Percentiles rank a stretch among this genome's conserved stretches.
phyloP scores from a whole-genome alignment of 2,113 vertebrate species.

The Lampris incognitus region DNA sequence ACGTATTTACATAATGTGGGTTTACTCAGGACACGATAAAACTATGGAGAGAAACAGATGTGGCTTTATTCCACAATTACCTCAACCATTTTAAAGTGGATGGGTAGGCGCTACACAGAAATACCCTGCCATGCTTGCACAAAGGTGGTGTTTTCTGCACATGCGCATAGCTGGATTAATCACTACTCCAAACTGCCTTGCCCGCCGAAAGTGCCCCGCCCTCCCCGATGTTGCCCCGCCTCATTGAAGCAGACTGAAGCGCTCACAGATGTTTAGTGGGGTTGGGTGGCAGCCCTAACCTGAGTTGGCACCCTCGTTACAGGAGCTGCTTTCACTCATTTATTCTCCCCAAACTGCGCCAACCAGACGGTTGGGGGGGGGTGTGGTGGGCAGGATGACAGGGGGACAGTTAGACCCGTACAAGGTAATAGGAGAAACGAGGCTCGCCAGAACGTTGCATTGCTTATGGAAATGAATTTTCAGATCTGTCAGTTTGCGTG shows the following conservation, averaged over 20 bases:
- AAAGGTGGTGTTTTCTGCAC: slow-evolving; percentile 26
- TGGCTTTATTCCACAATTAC: too few relatives aligned
- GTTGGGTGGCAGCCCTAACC: slow-evolving; percentile 60
- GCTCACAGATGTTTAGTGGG: slow-evolving; percentile 56
- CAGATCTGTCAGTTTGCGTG: slow-evolving; percentile 45
- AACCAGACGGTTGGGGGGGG: background rate
- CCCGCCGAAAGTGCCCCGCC: background rate
- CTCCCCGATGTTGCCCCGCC: slow-evolving; percentile 1
- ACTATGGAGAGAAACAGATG: too few relatives aligned
- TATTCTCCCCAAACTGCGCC: slow-evolving; percentile 58
- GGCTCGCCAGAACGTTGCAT: slow-evolving; percentile 39
- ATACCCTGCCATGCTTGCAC: background rate
- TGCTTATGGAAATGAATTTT: slow-evolving; percentile 61
- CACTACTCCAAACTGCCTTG: background rate
- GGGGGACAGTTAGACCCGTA: slow-evolving; percentile 13
- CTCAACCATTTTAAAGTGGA: too few relatives aligned
- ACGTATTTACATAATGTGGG: too few relatives aligned
- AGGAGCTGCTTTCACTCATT: slow-evolving; percentile 70
- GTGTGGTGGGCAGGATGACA: background rate
- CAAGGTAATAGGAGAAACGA: slow-evolving; percentile 29
- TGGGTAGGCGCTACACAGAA: too few relatives aligned
- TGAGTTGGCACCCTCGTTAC: slow-evolving; percentile 75
- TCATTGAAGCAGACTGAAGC: slow-evolving; percentile 64
- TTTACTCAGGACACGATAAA: too few relatives aligned
- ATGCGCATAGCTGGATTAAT: slow-evolving; percentile 20